These are phyloP conservation scores for Strix aluco DNA, from an alignment of 2,113 vertebrate species.

Conservation along the genomic window DNA sequence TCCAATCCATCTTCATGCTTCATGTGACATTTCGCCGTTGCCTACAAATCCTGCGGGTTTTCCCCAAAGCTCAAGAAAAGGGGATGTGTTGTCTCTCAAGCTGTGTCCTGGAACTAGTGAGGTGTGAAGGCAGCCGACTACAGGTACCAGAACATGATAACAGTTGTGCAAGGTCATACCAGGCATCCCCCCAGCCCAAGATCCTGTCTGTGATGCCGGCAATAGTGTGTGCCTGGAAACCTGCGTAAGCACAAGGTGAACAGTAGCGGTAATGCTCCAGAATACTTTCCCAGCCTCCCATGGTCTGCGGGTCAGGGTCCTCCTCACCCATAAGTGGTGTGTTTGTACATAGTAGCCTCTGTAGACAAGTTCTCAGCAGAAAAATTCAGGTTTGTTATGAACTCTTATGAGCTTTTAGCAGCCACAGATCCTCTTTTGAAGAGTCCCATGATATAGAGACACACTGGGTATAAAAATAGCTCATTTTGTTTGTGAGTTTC, in stretches of 20 bases:
- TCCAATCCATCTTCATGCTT: neutral
- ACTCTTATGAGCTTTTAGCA: neutral
- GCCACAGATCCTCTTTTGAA: neutral
- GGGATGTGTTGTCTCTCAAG: neutral
- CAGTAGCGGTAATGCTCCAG: neutral
- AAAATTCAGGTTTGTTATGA: neutral
- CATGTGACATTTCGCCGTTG: fast-evolving
- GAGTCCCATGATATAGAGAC: neutral
- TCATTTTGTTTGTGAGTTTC: neutral
- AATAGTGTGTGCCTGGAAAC: neutral
- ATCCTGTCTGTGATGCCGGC: neutral
- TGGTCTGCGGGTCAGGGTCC: neutral
- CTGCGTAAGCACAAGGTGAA: neutral
- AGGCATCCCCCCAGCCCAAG: fast-evolving
- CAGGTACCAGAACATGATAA: fast-evolving
- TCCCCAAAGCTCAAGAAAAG: neutral
- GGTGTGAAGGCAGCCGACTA: neutral
- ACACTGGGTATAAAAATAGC: neutral
- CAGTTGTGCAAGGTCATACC: neutral
- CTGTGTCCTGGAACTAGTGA: neutral
- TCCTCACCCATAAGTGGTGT: neutral
- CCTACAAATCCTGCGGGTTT: neutral
- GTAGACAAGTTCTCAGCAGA: neutral
- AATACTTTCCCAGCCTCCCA: neutral
- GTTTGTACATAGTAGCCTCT: neutral